These are phyloP conservation scores for Zoanthus solanderi DNA, from an alignment of 92 coral and sea anemone species.

Conservation along the genomic window DNA sequence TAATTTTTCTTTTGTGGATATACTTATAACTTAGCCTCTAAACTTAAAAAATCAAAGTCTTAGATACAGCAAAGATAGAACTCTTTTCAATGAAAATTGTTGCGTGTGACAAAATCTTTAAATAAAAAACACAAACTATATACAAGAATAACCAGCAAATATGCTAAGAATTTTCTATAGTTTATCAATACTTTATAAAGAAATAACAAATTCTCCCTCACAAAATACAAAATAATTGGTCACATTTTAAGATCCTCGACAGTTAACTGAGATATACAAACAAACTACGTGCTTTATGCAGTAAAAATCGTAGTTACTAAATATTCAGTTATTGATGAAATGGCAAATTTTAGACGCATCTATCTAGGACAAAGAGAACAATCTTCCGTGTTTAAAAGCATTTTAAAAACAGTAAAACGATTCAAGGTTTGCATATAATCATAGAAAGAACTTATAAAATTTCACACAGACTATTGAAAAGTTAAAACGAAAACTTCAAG, in stretches of 20 bases:
- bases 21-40: background rate
- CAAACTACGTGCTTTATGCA: background rate
- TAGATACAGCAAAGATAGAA: constrained; percentile 1
- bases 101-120: background rate
- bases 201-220: background rate
- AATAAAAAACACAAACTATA: constrained; percentile 22
- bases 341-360: background rate
- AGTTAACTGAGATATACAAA: background rate
- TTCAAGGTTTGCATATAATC: background rate
- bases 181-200: background rate
- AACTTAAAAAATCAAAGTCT: background rate
- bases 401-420: background rate
- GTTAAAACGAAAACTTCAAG: constrained; percentile 22
- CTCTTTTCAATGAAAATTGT: constrained; percentile 27
- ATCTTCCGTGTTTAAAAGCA: too few relatives aligned
- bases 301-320: background rate
- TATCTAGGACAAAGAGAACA: background rate
- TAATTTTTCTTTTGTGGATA: background rate
- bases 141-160: background rate
- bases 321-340: background rate
- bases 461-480: background rate
- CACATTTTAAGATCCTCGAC: background rate
- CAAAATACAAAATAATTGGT: background rate
- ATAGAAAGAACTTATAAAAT: background rate
- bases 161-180: background rate